Evolutionary conservation across 37 sponge, comb jelly and placozoan genomes (phyloP), one percentile per base, ranked within the genome.

Genomic region (Lycopodina hypogea): DNA sequence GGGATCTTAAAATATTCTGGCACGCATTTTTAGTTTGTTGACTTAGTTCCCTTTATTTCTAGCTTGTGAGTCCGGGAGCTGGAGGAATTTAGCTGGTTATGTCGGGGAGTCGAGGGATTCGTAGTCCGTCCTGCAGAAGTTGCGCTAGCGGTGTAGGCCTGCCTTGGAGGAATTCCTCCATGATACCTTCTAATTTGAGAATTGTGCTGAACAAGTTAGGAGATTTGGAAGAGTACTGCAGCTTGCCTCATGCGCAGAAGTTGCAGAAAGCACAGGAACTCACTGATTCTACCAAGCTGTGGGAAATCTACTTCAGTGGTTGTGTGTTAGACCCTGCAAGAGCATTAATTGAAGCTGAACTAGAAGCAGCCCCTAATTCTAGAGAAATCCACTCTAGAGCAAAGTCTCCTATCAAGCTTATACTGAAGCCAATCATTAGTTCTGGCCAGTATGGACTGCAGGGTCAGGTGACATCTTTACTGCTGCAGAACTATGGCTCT

Each of bases 231-330:
- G 66, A 19, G 30, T 65, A 32, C 66, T 15, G 30, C 11, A 30
- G 30, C 66, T 34, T 65, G 66, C 26, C 66, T 11, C 2, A 33
- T 2, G 66, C 26, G 11, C 33, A 65, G 30, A 28, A 30, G 11
- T 32, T 30, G 34, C 3, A 28, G 1, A 65, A 65, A 65, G 66
- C 66, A 19, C 17, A 3, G 17, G 66, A 65, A 30, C 34, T 65
- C 17, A 65, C 66, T 4, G 34, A 65, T 65, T 33, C 66, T 32
- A 34, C 26, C 2, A 65, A 32, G 34, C 7, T 65, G 12, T 65
- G 66, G 66, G 9, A 12, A 2, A 2, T 65, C 35, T 32, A 65
- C 66, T 65, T 65, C 34, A 65, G 66, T 12, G 66, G 66, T 65
- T 2, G 18, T 17, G 35, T 65, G 7, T 32, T 65, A 34, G 66